These are phyloP conservation scores for Fragum whitleyi DNA, from an alignment of 2,888 invertebrate species.

Conservation along the genomic window DNA sequence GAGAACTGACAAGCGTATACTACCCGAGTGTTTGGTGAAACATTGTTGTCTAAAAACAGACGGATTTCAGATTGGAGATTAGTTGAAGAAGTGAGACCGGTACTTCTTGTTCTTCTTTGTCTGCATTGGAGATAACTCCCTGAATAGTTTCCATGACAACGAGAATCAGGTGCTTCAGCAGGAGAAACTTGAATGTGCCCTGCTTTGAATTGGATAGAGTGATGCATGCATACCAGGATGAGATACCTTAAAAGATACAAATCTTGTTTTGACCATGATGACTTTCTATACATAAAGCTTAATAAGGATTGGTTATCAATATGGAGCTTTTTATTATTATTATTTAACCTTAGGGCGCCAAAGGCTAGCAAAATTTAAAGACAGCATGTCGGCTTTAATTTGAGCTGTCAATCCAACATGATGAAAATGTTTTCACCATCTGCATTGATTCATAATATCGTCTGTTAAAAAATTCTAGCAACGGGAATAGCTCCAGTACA, in stretches of 20 bases:
- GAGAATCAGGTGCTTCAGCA: conserved; percentile 16
- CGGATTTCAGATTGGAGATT: not conserved
- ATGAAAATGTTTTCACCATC: conserved; percentile 24
- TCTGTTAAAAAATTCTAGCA: conserved; percentile 32
- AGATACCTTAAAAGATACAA: conserved; percentile 25
- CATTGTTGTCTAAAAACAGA: not conserved
- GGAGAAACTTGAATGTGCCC: conserved; percentile 7
- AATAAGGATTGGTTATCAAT: conserved; percentile 34
- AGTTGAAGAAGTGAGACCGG: not conserved
- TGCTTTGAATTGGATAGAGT: conserved; percentile 15
- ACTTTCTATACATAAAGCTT: conserved; percentile 12
- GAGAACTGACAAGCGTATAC: not conserved
- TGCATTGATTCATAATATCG: conserved; percentile 26
- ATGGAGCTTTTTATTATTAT: not conserved
- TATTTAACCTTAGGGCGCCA: not conserved
- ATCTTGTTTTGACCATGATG: conserved; percentile 7
- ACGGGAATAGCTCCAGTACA: conserved; percentile 21
- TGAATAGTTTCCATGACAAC: conserved; percentile 21
- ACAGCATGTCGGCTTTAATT: not conserved
- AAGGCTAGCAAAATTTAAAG: not conserved
- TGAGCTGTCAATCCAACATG: conserved; percentile 6
- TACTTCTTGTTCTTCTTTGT: not conserved
- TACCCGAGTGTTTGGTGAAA: not conserved
- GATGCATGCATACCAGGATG: conserved; percentile 2
- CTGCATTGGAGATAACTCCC: not conserved